Base-by-base conservation (phyloP, 2,797 vertebrate species). In the Synaphobranchus kaupii region DNA sequence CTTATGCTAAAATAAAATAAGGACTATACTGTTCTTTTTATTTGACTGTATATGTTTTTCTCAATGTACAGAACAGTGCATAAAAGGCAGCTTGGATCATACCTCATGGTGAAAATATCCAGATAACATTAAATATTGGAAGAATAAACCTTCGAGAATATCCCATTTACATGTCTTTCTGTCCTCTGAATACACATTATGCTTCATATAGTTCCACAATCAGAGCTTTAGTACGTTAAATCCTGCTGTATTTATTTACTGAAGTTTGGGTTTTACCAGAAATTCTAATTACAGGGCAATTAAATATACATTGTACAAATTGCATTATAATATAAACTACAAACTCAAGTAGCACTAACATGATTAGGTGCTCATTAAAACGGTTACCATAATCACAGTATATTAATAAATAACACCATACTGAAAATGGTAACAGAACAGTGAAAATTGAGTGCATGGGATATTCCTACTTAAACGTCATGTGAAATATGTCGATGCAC, bases 41-140 rank as follows among this genome's bases (percentile, higher is more conserved):
- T 78, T 83, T 78, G 44, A 81, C 84, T 86, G 84, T 71, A 88
- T 31, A 39, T 44, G 87, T 85, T 86, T 82, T 88, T 71, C 73
- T 50, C 66, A 60, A 47, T 87, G 48, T 87, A 68, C 66, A 84
- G 84, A 76, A 54, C 80, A 66, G 63, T 82, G 80, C 80, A 87
- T 83, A 83, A 63, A 87, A 84, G 68, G 25, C 34, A 44, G 86
- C 86, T 84, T 87, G 82, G 48, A 83, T 76, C 89, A 80, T 86
- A 85, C 60, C 92, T 90, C 92, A 91, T 94, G 94, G 91, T 91
- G 92, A 90, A 90, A 88, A 83, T 87, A 87, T 83, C 60, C 82
- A 87, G 86, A 81, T 58, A 87, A 82, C 48, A 48, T 73, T 54
- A 84, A 84, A 84, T 39, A 84, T 60, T 34, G 56, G 58, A 84